These are phyloP conservation scores for Drosophila tropicalis DNA, from an alignment of 1,140 invertebrate species.

Conservation along the genomic window DNA sequence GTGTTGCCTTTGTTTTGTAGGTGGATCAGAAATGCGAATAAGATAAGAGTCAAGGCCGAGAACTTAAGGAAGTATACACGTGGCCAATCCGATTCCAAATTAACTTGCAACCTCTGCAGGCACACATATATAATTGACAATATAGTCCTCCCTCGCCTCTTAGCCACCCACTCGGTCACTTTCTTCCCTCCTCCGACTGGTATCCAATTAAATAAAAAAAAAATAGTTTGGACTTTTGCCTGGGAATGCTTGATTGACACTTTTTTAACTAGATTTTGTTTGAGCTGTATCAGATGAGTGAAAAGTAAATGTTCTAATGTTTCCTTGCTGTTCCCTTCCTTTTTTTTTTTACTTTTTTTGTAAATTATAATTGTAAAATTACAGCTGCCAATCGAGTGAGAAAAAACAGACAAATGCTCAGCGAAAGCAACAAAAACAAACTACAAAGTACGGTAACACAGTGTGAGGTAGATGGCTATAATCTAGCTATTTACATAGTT, in stretches of 20 bases:
- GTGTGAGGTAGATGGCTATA: background rate
- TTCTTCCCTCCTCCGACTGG: background rate
- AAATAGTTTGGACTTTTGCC: background rate
- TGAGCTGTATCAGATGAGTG: background rate
- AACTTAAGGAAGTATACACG: slow-evolving; percentile 8
- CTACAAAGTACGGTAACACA: background rate
- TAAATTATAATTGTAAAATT: slow-evolving; percentile 7
- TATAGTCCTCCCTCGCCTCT: background rate
- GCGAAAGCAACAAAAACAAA: slow-evolving; percentile 7
- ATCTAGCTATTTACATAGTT: background rate
- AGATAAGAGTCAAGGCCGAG: slow-evolving; percentile 17
- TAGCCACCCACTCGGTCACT: background rate
- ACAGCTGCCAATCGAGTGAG: slow-evolving; percentile 1
- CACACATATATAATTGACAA: background rate
- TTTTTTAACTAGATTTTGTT: background rate
- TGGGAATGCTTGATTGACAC: background rate
- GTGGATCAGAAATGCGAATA: slow-evolving; percentile 15
- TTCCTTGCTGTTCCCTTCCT: background rate
- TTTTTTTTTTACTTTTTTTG: background rate
- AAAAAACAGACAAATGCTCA: slow-evolving; percentile 5
- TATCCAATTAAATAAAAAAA: slow-evolving; percentile 8
- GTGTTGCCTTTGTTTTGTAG: background rate
- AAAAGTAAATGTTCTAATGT: background rate
- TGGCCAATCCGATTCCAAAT: slow-evolving; percentile 7
- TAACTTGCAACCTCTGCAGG: background rate